These are phyloP conservation scores for Apis cerana DNA, from an alignment of 1,140 invertebrate genomes.

Conservation along the genomic window DNA sequence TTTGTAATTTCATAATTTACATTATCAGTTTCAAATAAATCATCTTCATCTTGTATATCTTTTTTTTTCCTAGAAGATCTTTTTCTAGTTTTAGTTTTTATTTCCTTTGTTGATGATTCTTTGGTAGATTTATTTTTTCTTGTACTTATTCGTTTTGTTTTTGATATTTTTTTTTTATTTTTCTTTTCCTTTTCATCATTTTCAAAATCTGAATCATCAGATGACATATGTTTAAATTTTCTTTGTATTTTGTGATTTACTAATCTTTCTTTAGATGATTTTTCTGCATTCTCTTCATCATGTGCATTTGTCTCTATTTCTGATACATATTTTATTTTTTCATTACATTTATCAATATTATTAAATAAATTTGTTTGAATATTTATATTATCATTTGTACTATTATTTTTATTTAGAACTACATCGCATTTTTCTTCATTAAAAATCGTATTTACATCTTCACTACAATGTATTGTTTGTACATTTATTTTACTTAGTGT, in stretches of 20 bases:
- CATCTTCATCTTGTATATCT: not conserved
- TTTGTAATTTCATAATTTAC: not conserved
- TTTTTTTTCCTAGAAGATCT: slow-evolving; percentile 13
- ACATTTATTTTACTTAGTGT: slow-evolving; percentile 1
- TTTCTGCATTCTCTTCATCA: not conserved
- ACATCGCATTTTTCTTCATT: not conserved
- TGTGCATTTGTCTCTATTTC: not conserved
- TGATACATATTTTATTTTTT: not conserved
- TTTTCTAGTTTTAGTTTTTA: slow-evolving; percentile 3
- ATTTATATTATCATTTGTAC: not conserved
- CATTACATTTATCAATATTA: not conserved
- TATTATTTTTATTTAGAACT: not conserved
- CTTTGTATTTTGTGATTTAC: slow-evolving; percentile 10
- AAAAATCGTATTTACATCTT: too few species aligned
- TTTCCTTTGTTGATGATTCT: not conserved
- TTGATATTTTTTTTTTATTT: slow-evolving; percentile 1
- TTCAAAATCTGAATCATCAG: slow-evolving; percentile 32
- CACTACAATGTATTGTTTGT: not conserved
- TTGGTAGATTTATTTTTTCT: slow-evolving; percentile 1
- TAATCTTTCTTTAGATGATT: not conserved
- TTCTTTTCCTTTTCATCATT: not conserved
- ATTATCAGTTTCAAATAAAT: not conserved
- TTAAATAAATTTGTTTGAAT: not conserved
- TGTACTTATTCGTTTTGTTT: not conserved
- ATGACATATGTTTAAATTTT: not conserved